Base-by-base conservation (phyloP, 2,888 invertebrate species). In the Eumerus sabulonum region DNA sequence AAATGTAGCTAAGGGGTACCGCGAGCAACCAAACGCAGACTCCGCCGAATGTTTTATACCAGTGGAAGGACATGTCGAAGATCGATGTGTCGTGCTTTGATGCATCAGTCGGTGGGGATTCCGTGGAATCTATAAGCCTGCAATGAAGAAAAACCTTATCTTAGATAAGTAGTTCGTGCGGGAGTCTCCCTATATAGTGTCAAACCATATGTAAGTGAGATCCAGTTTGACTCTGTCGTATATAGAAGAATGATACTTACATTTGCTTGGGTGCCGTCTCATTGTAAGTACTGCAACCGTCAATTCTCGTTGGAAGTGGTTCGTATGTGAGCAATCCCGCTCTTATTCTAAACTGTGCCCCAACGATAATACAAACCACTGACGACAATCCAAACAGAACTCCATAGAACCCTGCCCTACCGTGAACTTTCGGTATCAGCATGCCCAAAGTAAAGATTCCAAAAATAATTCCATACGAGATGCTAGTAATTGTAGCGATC, bases 361-460 rank as follows among this genome's bases (percentile, higher is more conserved):
- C 86, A 11, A 85, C 50, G n/a, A 87, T 85, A 51, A 89, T 82
- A 86, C 86, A 87, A 0, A 84, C 44, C 83, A 89, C 85, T 17
- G 51, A 67, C 0, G 83, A 1, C 12, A 88, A 83, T 73, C 87
- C 87, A 51, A 86, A 85, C 12, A 84, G 35, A 36, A 87, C 85
- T 11, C 86, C 85, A 3, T 64, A 71, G 36, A 57, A 47, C 35
- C 44, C 50, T 18, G 87, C 87, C 71, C 82, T 84, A 1, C 86
- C 90, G 86, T 92, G 92, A 0, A 91, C 90, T 88, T 90, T 92
- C 0, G 94, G 93, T 56, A 93, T 87, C 72, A 94, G 87, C 90
- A 94, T 92, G 36, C 93, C 94, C 40, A 94, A 85, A 5, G 92
- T 89, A 83, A 94, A 94, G 1, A 93, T 90, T 0, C 92, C 93